Conservation (phyloP, 1,140 invertebrate species). For the Pseudomyrmex sp. region DNA sequence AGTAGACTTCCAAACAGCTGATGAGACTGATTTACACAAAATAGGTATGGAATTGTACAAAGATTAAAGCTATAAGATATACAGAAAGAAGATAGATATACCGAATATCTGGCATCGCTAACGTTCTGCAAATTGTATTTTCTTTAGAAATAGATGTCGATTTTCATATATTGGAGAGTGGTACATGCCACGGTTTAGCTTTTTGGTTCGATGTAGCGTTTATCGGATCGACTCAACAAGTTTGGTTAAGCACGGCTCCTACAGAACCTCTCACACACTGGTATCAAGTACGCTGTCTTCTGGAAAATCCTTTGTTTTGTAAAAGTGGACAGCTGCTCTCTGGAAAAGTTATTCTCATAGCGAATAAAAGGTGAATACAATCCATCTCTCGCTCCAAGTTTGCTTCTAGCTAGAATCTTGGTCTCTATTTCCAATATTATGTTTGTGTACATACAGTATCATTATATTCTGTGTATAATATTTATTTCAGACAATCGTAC, state of each 20-base stretch:
- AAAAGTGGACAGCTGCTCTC: slow-evolving; percentile 97
- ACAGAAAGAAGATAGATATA: neutral
- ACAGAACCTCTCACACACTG: slow-evolving; percentile 99
- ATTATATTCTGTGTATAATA: slow-evolving; percentile 17
- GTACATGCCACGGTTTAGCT: slow-evolving; percentile 98
- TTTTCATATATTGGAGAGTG: slow-evolving; percentile 96
- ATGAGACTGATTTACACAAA: slow-evolving; percentile 97
- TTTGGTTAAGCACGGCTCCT: slow-evolving; percentile 99
- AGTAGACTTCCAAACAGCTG: slow-evolving; percentile 97
- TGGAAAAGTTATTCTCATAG: slow-evolving; percentile 94
- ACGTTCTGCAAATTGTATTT: slow-evolving; percentile 27
- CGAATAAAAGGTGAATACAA: slow-evolving; percentile 93
- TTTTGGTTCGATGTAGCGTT: slow-evolving; percentile 99
- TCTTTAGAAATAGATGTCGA: slow-evolving; percentile 94
- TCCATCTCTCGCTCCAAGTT: neutral
- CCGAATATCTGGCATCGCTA: neutral
- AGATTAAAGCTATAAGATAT: neutral
- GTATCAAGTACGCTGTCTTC: slow-evolving; percentile 99
- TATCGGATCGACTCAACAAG: slow-evolving; percentile 94
- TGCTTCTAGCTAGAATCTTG: too few relatives aligned
- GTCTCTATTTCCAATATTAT: neutral
- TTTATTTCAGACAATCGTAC: slow-evolving; percentile 94
- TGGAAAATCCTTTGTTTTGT: slow-evolving; percentile 97
- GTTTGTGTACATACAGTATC: neutral
- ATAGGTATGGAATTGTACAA: slow-evolving; percentile 88